Percentiles rank a stretch among this genome's conserved stretches.
phyloP scores from a whole-genome alignment of 1,140 invertebrate species.

The Brachionus asplanchnoidis region DNA sequence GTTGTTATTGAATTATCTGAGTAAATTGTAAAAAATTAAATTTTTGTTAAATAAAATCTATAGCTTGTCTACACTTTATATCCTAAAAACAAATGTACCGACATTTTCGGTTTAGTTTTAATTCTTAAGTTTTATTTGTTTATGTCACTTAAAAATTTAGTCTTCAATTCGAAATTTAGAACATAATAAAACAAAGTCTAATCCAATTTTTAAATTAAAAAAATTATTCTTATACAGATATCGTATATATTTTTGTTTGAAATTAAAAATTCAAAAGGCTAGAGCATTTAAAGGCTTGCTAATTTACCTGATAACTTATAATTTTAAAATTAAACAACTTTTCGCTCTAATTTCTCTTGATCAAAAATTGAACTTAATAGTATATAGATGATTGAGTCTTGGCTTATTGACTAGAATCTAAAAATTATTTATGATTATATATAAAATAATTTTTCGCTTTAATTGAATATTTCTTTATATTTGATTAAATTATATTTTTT shows the following conservation, averaged over 20 bases:
- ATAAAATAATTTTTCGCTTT: background rate
- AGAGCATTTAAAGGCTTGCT: background rate
- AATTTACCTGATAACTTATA: background rate
- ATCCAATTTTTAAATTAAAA: background rate
- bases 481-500: background rate
- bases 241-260: background rate
- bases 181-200: slow-evolving; percentile 4
- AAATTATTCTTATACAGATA: background rate
- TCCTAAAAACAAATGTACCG: background rate
- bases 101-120: background rate
- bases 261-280: background rate
- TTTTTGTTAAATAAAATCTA: background rate
- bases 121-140: background rate
- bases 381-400: background rate
- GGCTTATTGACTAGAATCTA: background rate
- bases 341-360: background rate
- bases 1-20: background rate
- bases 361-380: background rate
- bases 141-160: background rate
- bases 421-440: background rate
- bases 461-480: background rate
- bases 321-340: background rate
- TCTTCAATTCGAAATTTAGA: background rate
- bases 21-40: too few relatives aligned
- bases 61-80: background rate